A percentile compares a stretch with the other conserved stretches of the same genome.
Evolutionary conservation across 1,140 invertebrate species (phyloP).

Genomic region (Sinonovacula constricta): DNA sequence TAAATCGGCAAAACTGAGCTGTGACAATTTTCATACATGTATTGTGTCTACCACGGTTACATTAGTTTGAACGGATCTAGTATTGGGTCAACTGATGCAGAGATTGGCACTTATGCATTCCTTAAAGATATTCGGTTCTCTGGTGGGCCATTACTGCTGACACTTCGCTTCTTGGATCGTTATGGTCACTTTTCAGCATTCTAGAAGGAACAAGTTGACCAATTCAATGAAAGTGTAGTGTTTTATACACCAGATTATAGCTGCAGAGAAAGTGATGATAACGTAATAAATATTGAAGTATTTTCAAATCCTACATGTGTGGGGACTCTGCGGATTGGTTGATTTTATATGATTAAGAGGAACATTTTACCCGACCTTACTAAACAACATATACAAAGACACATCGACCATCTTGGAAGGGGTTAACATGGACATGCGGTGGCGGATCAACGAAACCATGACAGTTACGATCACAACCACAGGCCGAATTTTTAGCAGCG

Average conservation of each 20-base stretch:
- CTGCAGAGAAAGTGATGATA: slow-evolving; percentile 50
- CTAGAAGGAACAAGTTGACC: slow-evolving; percentile 12
- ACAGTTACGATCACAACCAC: slow-evolving; percentile 30
- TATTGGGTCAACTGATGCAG: slow-evolving; percentile 56
- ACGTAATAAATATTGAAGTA: slow-evolving; percentile 35
- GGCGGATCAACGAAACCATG: slow-evolving; percentile 62
- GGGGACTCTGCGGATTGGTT: background rate
- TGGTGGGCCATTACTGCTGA: slow-evolving; percentile 28
- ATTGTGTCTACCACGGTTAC: slow-evolving; percentile 53
- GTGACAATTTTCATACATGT: slow-evolving; percentile 9
- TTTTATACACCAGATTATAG: slow-evolving; percentile 59
- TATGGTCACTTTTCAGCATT: slow-evolving; percentile 21
- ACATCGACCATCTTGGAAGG: slow-evolving; percentile 56
- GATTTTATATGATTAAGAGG: slow-evolving; percentile 20
- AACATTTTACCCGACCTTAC: background rate
- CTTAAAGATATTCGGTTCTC: slow-evolving; percentile 21
- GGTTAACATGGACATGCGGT: slow-evolving; percentile 66
- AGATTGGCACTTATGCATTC: slow-evolving; percentile 54
- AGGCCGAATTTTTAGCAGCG: slow-evolving; percentile 5
- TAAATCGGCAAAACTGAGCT: background rate
- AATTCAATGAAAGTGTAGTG: background rate
- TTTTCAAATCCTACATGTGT: background rate
- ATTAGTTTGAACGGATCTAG: slow-evolving; percentile 41
- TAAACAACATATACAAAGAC: slow-evolving; percentile 41
- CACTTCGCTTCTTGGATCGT: slow-evolving; percentile 47